Percentiles rank a stretch among this genome's conserved stretches.
phyloP scores from a whole-genome alignment of 2,888 invertebrate genomes.

The Pemphredon lugubris region DNA sequence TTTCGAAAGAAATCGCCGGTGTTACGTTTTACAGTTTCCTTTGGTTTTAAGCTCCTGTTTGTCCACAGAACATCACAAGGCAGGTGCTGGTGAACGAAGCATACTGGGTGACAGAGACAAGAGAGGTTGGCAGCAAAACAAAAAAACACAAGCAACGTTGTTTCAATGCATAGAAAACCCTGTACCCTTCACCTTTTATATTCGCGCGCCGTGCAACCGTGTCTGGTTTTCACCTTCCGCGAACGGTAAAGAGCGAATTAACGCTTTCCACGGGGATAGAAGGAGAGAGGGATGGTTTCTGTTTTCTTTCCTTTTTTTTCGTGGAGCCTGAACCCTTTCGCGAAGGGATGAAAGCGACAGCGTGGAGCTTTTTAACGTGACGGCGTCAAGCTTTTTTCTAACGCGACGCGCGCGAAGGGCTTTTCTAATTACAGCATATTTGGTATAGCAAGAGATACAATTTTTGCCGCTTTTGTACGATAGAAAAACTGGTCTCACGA shows the following conservation, averaged over 20 bases:
- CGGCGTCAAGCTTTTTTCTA: too few species aligned
- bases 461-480: too few species aligned
- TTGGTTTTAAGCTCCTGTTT: conserved; percentile 81
- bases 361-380: too few species aligned
- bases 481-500: too few species aligned
- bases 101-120: conserved; percentile 95
- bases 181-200: conserved; percentile 58
- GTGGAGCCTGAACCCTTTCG: too few species aligned
- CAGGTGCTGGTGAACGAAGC: conserved; percentile 97
- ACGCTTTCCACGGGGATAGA: neutral
- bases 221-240: neutral
- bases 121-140: conserved; percentile 90
- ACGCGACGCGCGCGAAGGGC: too few species aligned
- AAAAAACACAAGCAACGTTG: conserved; percentile 73
- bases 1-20: neutral
- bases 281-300: too few species aligned
- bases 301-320: too few species aligned
- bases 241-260: neutral
- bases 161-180: conserved; percentile 77
- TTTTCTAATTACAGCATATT: too few species aligned
- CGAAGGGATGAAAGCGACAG: too few species aligned
- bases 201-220: conserved; percentile 22
- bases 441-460: too few species aligned
- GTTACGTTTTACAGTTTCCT: conserved; percentile 31
- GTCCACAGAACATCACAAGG: conserved; percentile 97